Percentiles rank a stretch among this genome's conserved stretches.
Conservation (phyloP, 2,888 invertebrate species). For the Cerastis rubricosa region DNA sequence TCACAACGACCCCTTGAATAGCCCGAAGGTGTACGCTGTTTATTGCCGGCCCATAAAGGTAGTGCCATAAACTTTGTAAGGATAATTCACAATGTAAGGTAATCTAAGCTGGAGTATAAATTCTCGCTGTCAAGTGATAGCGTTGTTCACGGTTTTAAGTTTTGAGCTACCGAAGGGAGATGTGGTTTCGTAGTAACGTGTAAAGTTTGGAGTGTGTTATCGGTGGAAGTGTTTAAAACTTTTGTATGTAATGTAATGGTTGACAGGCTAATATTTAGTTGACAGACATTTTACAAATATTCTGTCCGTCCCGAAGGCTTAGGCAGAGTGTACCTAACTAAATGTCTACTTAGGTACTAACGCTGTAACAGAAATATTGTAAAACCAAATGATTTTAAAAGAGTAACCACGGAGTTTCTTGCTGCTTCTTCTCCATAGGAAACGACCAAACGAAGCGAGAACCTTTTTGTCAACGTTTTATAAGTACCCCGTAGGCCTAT, state of each 20-base stretch:
- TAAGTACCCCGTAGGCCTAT: no score
- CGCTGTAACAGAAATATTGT: no score
- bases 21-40: slow-evolving; percentile 66
- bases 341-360: no score
- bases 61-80: slow-evolving; percentile 53
- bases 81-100: slow-evolving; percentile 55
- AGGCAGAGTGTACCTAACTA: no score
- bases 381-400: no score
- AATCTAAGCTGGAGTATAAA: slow-evolving; percentile 56
- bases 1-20: slow-evolving; percentile 64
- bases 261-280: not conserved
- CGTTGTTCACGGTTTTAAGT: slow-evolving; percentile 44
- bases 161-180: slow-evolving; percentile 30
- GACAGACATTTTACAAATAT: not conserved
- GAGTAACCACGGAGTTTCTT: no score
- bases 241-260: slow-evolving; percentile 8
- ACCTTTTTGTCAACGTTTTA: no score
- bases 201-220: slow-evolving; percentile 21
- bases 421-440: no score
- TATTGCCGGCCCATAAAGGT: slow-evolving; percentile 71
- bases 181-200: slow-evolving; percentile 16
- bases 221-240: slow-evolving; percentile 20
- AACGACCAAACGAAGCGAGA: no score
- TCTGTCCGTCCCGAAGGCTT: no score
- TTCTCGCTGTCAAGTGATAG: slow-evolving; percentile 45